A percentile compares a stretch with the other conserved stretches of the same genome.
phyloP scores from a whole-genome alignment of 2,113 vertebrate species.

The Hemiprocne comata region DNA sequence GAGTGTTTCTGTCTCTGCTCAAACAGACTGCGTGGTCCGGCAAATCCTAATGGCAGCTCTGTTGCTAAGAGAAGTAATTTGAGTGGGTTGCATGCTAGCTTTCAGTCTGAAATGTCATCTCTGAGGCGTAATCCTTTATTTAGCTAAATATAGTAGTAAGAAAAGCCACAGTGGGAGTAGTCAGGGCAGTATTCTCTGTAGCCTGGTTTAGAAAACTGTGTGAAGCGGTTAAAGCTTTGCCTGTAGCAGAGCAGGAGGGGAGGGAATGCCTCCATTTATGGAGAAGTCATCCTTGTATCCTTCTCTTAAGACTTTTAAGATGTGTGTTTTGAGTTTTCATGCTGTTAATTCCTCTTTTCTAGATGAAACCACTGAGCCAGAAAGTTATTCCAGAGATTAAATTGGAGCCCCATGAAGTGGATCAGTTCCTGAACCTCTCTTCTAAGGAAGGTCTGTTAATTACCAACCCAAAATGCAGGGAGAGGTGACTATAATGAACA shows the following conservation, averaged over 20 bases:
- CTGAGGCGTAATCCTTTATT: slow-evolving; percentile 50
- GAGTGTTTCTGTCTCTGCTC: neutral
- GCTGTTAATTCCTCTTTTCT: slow-evolving; percentile 43
- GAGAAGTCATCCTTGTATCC: neutral
- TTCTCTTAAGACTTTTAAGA: neutral
- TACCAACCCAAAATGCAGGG: neutral
- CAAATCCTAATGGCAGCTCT: slow-evolving; percentile 11
- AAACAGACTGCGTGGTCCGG: neutral
- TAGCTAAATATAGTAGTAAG: slow-evolving; percentile 56
- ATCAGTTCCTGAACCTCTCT: slow-evolving; percentile 96
- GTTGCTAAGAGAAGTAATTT: slow-evolving; percentile 64
- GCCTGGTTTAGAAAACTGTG: slow-evolving; percentile 8
- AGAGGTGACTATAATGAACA: neutral
- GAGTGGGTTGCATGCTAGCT: slow-evolving; percentile 53
- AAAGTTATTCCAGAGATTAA: slow-evolving; percentile 90
- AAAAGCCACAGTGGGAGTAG: slow-evolving; percentile 18
- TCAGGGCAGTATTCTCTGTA: slow-evolving; percentile 11
- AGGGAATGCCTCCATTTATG: slow-evolving; percentile 16
- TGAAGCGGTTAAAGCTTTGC: slow-evolving; percentile 31
- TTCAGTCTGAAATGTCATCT: slow-evolving; percentile 66
- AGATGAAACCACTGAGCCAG: slow-evolving; percentile 85
- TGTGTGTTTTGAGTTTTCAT: slow-evolving; percentile 7
- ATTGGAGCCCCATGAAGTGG: slow-evolving; percentile 97
- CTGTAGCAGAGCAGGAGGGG: neutral
- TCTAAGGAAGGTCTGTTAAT: slow-evolving; percentile 85